These are phyloP conservation scores for Poeciliopsis turneri DNA, from an alignment of 2,797 vertebrate species.

Conservation along the genomic window DNA sequence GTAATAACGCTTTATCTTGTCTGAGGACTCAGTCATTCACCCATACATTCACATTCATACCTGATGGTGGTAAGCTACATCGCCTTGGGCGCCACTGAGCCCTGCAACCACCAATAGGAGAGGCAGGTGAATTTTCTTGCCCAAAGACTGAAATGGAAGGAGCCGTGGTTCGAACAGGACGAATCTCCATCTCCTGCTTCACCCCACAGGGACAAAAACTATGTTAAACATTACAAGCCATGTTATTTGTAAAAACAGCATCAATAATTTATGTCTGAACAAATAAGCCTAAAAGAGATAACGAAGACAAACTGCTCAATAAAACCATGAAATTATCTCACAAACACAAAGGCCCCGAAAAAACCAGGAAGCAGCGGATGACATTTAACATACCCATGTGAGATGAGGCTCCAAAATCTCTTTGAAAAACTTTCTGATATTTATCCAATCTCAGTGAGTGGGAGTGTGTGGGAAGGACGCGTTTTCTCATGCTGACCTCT, in stretches of 20 bases:
- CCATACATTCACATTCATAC: no score
- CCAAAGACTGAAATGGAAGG: neutral
- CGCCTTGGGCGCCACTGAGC: neutral
- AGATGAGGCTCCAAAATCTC: slow-evolving; percentile 16
- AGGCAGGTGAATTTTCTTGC: neutral
- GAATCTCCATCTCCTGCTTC: neutral
- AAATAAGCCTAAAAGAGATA: neutral
- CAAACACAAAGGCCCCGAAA: neutral
- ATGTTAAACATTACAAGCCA: neutral
- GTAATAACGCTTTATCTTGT: neutral
- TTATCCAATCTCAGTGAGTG: slow-evolving; percentile 38
- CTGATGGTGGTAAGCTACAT: neutral
- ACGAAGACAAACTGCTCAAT: neutral
- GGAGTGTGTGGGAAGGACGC: slow-evolving; percentile 51
- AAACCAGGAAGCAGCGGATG: slow-evolving; percentile 6
- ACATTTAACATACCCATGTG: slow-evolving; percentile 28
- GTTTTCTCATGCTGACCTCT: slow-evolving; percentile 65
- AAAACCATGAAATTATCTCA: slow-evolving; percentile 5
- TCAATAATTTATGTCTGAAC: neutral
- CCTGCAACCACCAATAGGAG: neutral
- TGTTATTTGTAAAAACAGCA: neutral
- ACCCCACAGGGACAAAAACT: neutral
- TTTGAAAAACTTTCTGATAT: slow-evolving; percentile 38
- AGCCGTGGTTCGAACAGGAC: neutral
- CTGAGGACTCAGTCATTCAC: neutral